These are phyloP conservation scores for Cabera pusaria DNA, from an alignment of 2,888 invertebrate species.

Conservation along the genomic window DNA sequence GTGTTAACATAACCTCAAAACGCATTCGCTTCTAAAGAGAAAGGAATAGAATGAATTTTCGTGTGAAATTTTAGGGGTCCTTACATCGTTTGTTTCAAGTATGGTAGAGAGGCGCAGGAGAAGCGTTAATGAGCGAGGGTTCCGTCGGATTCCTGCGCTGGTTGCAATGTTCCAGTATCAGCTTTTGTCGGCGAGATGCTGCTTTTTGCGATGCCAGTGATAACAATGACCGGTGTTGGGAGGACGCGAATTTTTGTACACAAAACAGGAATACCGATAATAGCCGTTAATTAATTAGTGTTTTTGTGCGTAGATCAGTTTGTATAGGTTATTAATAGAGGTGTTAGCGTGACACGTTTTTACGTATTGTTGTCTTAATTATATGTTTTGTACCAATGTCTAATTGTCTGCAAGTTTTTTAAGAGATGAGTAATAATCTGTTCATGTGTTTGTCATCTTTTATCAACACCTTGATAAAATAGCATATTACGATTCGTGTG, in stretches of 20 bases:
- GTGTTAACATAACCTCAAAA: not conserved
- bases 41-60: conserved; percentile 14
- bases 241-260: conserved; percentile 60
- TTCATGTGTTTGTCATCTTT: no score
- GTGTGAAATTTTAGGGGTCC: conserved; percentile 2
- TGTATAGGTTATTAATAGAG: conserved; percentile 17
- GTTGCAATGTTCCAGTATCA: conserved; percentile 69
- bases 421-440: no score
- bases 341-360: no score
- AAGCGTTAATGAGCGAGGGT: conserved; percentile 79
- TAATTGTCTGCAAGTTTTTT: no score
- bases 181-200: conserved; percentile 78
- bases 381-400: no score
- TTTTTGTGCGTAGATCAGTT: conserved; percentile 37
- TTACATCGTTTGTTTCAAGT: conserved; percentile 40
- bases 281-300: conserved; percentile 63
- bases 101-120: conserved; percentile 49
- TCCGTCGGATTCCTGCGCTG: conserved; percentile 64
- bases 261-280: conserved; percentile 59
- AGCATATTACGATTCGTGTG: no score
- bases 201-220: conserved; percentile 80
- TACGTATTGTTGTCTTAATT: no score
- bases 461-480: no score
- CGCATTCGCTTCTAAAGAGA: conserved; percentile 15
- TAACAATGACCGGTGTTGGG: conserved; percentile 70